Base-by-base conservation (phyloP, 2,888 invertebrate genomes). In the Chrysodeixis includens region DNA sequence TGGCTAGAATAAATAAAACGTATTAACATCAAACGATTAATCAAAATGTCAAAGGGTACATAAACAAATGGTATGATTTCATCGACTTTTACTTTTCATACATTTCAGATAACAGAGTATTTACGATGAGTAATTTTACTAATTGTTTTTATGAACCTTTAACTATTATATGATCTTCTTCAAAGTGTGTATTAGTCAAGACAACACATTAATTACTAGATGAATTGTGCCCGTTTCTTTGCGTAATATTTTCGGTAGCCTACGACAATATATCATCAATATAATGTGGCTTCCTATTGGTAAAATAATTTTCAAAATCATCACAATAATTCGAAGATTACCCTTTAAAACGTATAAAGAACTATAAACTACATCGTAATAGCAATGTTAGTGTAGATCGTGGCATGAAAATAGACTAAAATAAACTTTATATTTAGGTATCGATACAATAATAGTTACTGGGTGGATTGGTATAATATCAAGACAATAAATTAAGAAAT, bases 41-140 rank as follows among this genome's bases (percentile, higher is more conserved):
- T 64, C 58, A 44, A 20, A 49, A 54, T 63, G 80, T 79, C 76
- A 76, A 66, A 76, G 62, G 67, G 56, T 68, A 68, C 49, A 59
- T 63, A 75, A 66, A n/a, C 60, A 56, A 76, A 53, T 32, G 46
- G 14, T 59, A 61, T 68, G 76, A 72, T 68, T 79, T 56, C 76
- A 56, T 40, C 52, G 40, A 71, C 65, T 79, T 76, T 76, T 76
- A 76, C 79, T 79, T 79, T 76, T 68, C 46, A 35, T 26, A 49
- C 10, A 30, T 53, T 77, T 44, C 60, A 22, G 56, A 59, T 54
- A 61, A 74, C 40, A 49, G 30, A 35, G 59, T 63, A 22, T 74
- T 53, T 54, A 60, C 35, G 55, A 56, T 61, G 46, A 2, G 2
- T 40, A 78, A 57, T 74, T 63, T 74, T 57, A 57, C 52, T 61